These are phyloP conservation scores for Muntiacus reevesi DNA, from an alignment of 2,113 vertebrate species.

Conservation along the genomic window DNA sequence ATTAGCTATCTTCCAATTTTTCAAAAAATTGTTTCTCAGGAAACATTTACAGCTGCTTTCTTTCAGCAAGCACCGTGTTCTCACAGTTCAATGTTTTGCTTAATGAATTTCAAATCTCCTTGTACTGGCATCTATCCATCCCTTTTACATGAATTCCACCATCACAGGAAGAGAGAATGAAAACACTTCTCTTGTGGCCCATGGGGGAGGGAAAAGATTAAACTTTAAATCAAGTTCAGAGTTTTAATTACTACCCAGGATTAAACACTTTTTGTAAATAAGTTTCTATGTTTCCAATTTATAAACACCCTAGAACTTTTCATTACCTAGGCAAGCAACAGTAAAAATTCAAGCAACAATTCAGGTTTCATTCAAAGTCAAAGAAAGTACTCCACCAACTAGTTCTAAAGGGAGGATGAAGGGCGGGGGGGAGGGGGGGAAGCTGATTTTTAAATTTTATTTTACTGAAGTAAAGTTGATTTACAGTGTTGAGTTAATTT, in stretches of 20 bases:
- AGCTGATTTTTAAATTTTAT: background rate
- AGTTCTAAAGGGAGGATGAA: background rate
- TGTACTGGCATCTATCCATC: background rate
- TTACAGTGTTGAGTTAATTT: background rate
- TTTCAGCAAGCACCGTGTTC: background rate
- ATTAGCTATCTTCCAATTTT: background rate
- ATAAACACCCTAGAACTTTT: background rate
- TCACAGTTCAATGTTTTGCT: background rate
- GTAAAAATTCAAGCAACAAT: background rate
- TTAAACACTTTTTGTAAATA: background rate
- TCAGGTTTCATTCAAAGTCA: background rate
- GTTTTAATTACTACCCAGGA: background rate
- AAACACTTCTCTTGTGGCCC: background rate
- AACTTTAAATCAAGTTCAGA: background rate
- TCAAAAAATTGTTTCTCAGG: background rate
- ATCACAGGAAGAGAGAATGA: background rate
- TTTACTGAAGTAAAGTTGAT: background rate
- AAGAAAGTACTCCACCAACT: background rate
- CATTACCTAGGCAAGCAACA: background rate
- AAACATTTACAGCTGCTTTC: background rate
- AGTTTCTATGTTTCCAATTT: background rate
- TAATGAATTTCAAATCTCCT: background rate
- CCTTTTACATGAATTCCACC: background rate
- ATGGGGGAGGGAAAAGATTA: background rate
- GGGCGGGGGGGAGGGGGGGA: fast-evolving